These are phyloP conservation scores for Pterostichus madidus DNA, from an alignment of 2,888 invertebrate species.

Conservation along the genomic window DNA sequence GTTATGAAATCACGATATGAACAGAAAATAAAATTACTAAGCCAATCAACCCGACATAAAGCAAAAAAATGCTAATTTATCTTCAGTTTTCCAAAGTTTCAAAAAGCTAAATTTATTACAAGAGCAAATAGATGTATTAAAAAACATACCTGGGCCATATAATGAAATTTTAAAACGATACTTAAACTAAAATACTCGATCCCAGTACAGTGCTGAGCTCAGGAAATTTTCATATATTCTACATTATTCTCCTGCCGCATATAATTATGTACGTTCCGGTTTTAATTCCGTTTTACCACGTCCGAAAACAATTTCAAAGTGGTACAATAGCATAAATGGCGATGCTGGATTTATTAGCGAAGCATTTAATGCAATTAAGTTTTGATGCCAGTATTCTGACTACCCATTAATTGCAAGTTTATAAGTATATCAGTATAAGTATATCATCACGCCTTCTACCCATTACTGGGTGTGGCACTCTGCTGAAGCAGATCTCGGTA, in stretches of 20 bases:
- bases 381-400: slow-evolving; percentile 60
- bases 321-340: slow-evolving; percentile 70
- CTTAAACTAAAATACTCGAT: not conserved
- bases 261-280: slow-evolving; percentile 69
- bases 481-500: too few relatives aligned
- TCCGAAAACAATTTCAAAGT: slow-evolving; percentile 70
- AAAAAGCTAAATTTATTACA: not conserved
- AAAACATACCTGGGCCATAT: slow-evolving; percentile 8
- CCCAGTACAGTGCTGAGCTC: slow-evolving; percentile 10
- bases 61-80: too few relatives aligned
- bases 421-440: too few relatives aligned
- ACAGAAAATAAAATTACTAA: too few relatives aligned
- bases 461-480: too few relatives aligned
- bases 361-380: slow-evolving; percentile 69
- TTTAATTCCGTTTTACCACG: slow-evolving; percentile 71
- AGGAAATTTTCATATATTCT: slow-evolving; percentile 51
- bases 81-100: too few relatives aligned
- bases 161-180: slow-evolving; percentile 25
- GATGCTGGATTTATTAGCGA: slow-evolving; percentile 71
- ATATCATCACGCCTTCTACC: too few relatives aligned
- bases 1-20: too few relatives aligned
- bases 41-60: too few relatives aligned
- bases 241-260: slow-evolving; percentile 70
- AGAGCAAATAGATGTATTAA: not conserved
- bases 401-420: slow-evolving; percentile 68